Base-by-base conservation (phyloP, 2,113 vertebrate species). In the Mastomys natalensis region DNA sequence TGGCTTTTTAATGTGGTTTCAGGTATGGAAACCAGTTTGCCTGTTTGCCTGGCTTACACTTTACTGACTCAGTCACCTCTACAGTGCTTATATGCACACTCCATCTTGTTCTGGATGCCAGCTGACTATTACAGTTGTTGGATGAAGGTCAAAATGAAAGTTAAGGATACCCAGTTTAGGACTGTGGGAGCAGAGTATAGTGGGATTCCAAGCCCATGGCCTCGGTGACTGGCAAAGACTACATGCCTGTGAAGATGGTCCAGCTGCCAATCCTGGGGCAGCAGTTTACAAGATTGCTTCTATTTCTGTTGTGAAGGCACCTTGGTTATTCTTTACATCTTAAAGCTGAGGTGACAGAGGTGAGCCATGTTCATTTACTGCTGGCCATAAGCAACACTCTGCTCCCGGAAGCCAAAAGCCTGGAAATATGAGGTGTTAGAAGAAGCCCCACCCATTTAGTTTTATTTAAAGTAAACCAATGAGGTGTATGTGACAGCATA, bases 401-500 rank as follows among this genome's bases (percentile, higher is more conserved):
- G 40, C 17, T 17, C 34, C 37, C 51, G 15, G 66, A 12, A 90
- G 15, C 53, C 86, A 48, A 34, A 21, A 90, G 15, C 66, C 81
- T 72, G n/a, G 24, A 43, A 89, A 31, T 24, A 16, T 37, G 40
- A 77, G 9, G 1, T 81, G 10, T 91, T 8, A 40, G 43, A 70
- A 31, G 88, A 1, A 78, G 2, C 17, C 31, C 55, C 13, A 85
- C 2, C 19, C 92, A 96, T 78, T 89, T 40, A 87, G 73, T 86
- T 96, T 95, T 97, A 96, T 98, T 95, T 97, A 94, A 96, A 94
- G 93, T 62, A 97, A 97, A 98, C 97, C 90, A 98, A 17, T 94
- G 43, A 97, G 82, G 40, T 81, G 3, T 68, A 95, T 88, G 13
- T 43, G 96, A 93, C 64, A 78, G 80, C 76, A 96, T 73, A 90